Percentiles rank a stretch among this genome's conserved stretches.
phyloP scores from a whole-genome alignment of 1,140 invertebrate species.

The Mycetomoellerius zeteki region DNA sequence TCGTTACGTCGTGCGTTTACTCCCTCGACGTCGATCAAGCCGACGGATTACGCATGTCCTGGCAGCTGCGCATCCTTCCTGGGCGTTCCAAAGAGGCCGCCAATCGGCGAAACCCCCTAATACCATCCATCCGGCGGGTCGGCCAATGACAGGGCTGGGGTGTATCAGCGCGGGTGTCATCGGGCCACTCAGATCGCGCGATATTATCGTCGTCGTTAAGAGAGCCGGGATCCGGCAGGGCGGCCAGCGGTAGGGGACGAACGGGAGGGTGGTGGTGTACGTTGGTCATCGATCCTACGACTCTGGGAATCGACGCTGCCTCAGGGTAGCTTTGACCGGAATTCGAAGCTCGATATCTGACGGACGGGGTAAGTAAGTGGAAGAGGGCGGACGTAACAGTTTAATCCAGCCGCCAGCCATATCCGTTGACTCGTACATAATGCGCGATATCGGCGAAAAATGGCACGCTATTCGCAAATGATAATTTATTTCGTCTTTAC shows the following conservation, averaged over 20 bases:
- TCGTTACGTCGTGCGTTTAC: conserved; percentile 63
- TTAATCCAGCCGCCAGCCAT: conserved; percentile 69
- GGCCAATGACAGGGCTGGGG: conserved; percentile 76
- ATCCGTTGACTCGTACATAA: conserved; percentile 43
- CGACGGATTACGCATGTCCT: conserved; percentile 85
- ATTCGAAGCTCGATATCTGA: conserved; percentile 65
- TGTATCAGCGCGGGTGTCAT: conserved; percentile 81
- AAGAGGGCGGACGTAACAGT: conserved; percentile 74
- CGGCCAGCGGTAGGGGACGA: not conserved
- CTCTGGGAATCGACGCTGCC: conserved; percentile 71
- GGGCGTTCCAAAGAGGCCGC: conserved; percentile 81
- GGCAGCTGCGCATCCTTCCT: conserved; percentile 86
- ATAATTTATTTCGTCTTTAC: not conserved
- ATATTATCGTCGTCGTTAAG: conserved; percentile 73
- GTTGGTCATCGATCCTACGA: conserved; percentile 78
- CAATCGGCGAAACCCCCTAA: conserved; percentile 75
- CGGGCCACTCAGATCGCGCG: conserved; percentile 75
- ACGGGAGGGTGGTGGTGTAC: conserved; percentile 19
- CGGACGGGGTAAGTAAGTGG: conserved; percentile 74
- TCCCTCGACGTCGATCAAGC: conserved; percentile 72
- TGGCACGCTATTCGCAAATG: not conserved
- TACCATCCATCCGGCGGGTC: conserved; percentile 70
- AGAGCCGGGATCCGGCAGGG: not conserved
- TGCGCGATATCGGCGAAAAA: conserved; percentile 56
- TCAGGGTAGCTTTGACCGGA: conserved; percentile 62